A percentile compares a stretch with the other conserved stretches of the same genome.
Conservation (phyloP, 2,797 vertebrate species). For the Craterocephalus amniculus region DNA sequence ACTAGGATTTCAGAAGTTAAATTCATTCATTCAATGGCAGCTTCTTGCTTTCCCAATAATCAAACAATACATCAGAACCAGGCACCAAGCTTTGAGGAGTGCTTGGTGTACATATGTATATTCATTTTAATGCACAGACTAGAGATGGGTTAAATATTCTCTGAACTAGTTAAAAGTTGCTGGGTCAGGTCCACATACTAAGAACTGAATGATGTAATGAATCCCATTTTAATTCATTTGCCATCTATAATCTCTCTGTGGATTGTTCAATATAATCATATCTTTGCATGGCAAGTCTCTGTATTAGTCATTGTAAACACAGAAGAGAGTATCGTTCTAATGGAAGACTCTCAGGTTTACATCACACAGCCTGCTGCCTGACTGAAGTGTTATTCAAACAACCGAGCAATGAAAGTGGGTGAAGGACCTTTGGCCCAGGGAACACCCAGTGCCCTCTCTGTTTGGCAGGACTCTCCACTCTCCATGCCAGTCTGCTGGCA, state of each 20-base stretch:
- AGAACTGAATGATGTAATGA: not conserved
- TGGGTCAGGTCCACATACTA: not conserved
- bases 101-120: not conserved
- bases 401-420: constrained; percentile 43
- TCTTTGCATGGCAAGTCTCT: constrained; percentile 4
- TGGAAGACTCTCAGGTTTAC: not conserved
- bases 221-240: not conserved
- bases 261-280: constrained; percentile 1
- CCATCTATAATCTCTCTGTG: constrained; percentile 10
- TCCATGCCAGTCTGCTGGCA: constrained; percentile 64
- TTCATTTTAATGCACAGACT: not conserved
- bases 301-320: not conserved
- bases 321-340: constrained; percentile 34
- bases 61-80: no score
- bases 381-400: constrained; percentile 48
- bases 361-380: constrained; percentile 4
- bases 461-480: constrained; percentile 42
- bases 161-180: not conserved
- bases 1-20: no score
- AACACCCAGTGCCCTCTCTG: constrained; percentile 59
- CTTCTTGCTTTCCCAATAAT: no score
- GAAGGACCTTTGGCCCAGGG: constrained; percentile 49
- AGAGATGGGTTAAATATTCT: not conserved
- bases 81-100: no score
- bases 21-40: no score